A percentile compares a stretch with the other conserved stretches of the same genome.
Evolutionary conservation across 2,113 vertebrate genomes (phyloP).

Genomic region (Corapipo altera): DNA sequence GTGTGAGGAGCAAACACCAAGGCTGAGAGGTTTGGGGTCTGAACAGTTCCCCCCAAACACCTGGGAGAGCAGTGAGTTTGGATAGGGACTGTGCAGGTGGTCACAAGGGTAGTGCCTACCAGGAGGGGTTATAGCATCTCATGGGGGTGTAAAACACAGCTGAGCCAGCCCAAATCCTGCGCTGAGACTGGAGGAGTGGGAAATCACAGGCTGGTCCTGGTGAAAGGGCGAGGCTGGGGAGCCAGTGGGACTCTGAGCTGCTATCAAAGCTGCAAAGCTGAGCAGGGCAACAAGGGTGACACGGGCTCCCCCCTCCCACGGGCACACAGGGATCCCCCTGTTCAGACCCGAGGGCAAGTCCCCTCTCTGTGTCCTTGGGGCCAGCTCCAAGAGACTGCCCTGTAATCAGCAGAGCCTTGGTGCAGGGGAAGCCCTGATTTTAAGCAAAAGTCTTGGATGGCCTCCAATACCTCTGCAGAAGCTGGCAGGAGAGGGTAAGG

Average conservation of each 20-base stretch:
- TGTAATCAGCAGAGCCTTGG: neutral
- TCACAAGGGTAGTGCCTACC: accelerated
- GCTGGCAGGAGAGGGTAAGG: neutral
- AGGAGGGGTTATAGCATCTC: neutral
- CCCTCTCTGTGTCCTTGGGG: neutral
- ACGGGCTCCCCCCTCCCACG: neutral
- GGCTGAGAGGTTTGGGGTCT: neutral
- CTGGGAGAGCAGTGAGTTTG: neutral
- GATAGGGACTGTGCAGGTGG: neutral
- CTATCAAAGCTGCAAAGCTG: neutral
- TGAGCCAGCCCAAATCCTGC: neutral
- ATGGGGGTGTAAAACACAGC: neutral
- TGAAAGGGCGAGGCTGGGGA: neutral
- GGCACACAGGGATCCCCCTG: neutral
- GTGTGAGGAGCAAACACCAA: neutral
- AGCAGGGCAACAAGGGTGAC: neutral
- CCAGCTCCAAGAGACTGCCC: neutral
- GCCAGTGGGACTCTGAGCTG: accelerated
- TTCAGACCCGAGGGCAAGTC: neutral
- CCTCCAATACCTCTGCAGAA: neutral
- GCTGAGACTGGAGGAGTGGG: neutral
- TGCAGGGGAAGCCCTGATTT: neutral
- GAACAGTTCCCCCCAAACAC: neutral
- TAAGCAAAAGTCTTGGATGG: neutral
- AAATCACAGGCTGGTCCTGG: neutral